A percentile compares a stretch with the other conserved stretches of the same genome.
Conservation (phyloP, 1,140 invertebrate genomes). For the Drosophila littoralis region DNA sequence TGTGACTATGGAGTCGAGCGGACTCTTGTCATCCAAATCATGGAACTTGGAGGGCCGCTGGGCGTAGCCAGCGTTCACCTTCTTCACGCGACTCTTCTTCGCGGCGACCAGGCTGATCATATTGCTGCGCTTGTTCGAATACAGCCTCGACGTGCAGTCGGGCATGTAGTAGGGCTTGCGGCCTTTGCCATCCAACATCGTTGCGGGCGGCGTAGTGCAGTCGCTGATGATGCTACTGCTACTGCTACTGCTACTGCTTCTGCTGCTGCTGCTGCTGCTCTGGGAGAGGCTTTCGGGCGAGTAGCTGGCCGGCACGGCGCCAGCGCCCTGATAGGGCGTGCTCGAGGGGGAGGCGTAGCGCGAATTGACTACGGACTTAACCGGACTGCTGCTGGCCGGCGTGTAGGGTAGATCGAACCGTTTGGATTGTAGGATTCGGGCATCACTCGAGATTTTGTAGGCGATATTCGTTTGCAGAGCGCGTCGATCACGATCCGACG, state of each 20-base stretch:
- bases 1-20: constrained; percentile 9
- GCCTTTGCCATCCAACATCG: constrained; percentile 7
- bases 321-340: constrained; percentile 59
- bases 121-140: constrained; percentile 7
- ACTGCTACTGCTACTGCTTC: constrained; percentile 37
- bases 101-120: not conserved
- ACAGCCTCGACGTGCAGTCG: not conserved
- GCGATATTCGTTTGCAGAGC: constrained; percentile 85
- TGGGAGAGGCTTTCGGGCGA: constrained; percentile 26
- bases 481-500: constrained; percentile 87
- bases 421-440: constrained; percentile 40
- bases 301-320: constrained; percentile 10
- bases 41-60: constrained; percentile 1
- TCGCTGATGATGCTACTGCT: constrained; percentile 34
- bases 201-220: not conserved
- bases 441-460: constrained; percentile 62
- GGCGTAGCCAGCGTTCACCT: constrained; percentile 13
- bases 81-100: constrained; percentile 66
- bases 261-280: constrained; percentile 38
- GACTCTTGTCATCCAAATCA: constrained; percentile 8
- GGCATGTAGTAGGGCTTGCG: constrained; percentile 51
- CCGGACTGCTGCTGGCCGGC: constrained; percentile 79
- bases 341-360: constrained; percentile 67
- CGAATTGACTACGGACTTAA: constrained; percentile 73
- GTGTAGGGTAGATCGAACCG: constrained; percentile 70